Conservation (phyloP, 2,797 vertebrate genomes). For the Eulemur albifrons region DNA sequence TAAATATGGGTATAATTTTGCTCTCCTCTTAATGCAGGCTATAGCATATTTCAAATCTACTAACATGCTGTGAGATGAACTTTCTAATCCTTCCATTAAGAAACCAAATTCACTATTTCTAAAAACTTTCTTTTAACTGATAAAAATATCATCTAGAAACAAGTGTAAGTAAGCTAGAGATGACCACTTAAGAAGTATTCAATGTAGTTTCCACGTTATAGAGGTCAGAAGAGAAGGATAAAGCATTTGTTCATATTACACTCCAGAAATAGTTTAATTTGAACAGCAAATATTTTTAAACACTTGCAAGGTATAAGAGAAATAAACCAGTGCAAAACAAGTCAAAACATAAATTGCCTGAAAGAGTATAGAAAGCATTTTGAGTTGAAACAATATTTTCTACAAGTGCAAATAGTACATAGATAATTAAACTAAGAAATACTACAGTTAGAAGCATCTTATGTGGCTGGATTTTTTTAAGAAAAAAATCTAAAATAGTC, state of each 20-base stretch:
- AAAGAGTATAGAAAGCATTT: not conserved
- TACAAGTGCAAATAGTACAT: not conserved
- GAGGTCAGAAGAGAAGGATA: not conserved
- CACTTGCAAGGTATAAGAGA: not conserved
- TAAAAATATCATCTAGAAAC: not conserved
- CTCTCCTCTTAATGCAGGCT: not conserved
- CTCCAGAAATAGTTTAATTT: not conserved
- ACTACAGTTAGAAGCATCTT: not conserved
- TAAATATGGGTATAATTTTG: not conserved
- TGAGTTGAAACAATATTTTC: not conserved
- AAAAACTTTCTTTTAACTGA: not conserved
- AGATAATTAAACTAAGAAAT: not conserved
- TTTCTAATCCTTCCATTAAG: not conserved
- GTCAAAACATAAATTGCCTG: not conserved
- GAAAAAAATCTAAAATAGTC: not conserved
- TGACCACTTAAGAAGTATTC: not conserved
- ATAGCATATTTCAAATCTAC: not conserved
- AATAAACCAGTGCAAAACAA: not conserved
- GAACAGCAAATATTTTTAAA: not conserved
- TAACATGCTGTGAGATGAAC: not conserved
- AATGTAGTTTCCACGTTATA: not conserved
- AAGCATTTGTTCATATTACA: not conserved
- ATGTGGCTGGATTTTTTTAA: not conserved
- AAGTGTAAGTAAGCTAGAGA: not conserved
- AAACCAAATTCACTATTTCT: not conserved